Base-by-base conservation (phyloP, 2,113 vertebrate species). In the Oryzias woworae region DNA sequence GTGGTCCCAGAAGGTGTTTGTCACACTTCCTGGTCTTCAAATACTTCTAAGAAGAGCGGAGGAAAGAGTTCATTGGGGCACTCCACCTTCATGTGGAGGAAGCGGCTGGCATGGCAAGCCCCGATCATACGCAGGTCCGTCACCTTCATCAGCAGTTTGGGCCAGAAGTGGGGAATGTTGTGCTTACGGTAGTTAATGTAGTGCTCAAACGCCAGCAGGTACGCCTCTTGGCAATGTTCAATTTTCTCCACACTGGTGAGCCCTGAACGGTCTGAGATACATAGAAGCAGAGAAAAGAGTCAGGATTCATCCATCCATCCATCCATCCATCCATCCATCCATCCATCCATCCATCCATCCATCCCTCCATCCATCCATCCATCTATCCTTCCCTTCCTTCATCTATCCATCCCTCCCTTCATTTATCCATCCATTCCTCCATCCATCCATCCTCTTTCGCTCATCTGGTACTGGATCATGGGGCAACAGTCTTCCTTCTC, bases 91-190 rank as follows among this genome's bases (percentile, higher is more conserved):
- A 98, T 99, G 92, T 99, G 97, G 87, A 98, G 95, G 93, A 99
- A 98, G 90, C 97, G 96, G 91, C 96, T 98, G 90, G 97, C 96
- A 22, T 99, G 97, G 88, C 97, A 99, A 45, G 97, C 97, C 60
- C 96, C 97, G 0, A 99, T 99, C 96, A 99, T 98, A 69, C 97
- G 92, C 85, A 98, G 95, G 88, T 99, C 97, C 31, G 97, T 99
- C 91, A 99, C 97, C 92, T 99, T 99, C 97, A 99, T 99, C 92
- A 99, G 94, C 89, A 99, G 95, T 93, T 99, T 99, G 94, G 97
- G 97, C 97, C 97, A 99, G 93, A 99, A 99, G 91, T 99, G 96
- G 83, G 96, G 92, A 91, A 99, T 93, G 44, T 95, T 94, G 88
- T 99, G 97, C 92, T 99, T 98, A 83, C 97, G 95, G 91, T 96